Percentiles rank a stretch among this genome's conserved stretches.
These are phyloP conservation scores for Epinephelus fuscoguttatus DNA, from an alignment of 2,113 vertebrate genomes.

Conservation along the genomic window DNA sequence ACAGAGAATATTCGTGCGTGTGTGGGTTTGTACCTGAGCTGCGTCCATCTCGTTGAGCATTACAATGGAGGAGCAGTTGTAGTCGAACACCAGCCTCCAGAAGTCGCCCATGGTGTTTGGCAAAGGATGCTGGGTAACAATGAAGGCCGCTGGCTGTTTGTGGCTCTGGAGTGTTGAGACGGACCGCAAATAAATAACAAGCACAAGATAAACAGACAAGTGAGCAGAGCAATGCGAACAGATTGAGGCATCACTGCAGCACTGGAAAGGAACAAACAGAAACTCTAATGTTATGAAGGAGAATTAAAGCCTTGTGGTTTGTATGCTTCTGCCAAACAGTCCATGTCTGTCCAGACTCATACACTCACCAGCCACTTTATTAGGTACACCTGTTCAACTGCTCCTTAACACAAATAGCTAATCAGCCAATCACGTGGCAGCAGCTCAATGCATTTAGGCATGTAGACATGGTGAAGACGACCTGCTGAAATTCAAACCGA, in stretches of 20 bases:
- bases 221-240: not conserved
- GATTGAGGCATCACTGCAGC: not conserved
- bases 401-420: no score
- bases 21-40: conserved; percentile 87
- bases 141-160: conserved; percentile 98
- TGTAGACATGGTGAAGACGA: no score
- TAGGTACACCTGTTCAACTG: no score
- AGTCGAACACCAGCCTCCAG: conserved; percentile 99
- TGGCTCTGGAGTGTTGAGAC: conserved; percentile 88
- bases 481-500: no score
- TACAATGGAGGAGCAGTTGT: conserved; percentile 97
- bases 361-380: no score
- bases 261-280: not conserved
- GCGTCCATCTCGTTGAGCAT: conserved; percentile 99
- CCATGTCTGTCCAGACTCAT: no score
- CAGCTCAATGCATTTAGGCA: no score
- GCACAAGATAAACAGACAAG: not conserved
- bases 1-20: not conserved
- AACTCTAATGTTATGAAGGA: not conserved
- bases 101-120: conserved; percentile 97
- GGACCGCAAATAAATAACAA: conserved; percentile 17
- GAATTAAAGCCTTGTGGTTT: no score
- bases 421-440: no score
- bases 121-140: conserved; percentile 97
- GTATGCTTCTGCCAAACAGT: no score